Conservation (phyloP, 2,888 invertebrate genomes). For the Perithous albicinctus region DNA sequence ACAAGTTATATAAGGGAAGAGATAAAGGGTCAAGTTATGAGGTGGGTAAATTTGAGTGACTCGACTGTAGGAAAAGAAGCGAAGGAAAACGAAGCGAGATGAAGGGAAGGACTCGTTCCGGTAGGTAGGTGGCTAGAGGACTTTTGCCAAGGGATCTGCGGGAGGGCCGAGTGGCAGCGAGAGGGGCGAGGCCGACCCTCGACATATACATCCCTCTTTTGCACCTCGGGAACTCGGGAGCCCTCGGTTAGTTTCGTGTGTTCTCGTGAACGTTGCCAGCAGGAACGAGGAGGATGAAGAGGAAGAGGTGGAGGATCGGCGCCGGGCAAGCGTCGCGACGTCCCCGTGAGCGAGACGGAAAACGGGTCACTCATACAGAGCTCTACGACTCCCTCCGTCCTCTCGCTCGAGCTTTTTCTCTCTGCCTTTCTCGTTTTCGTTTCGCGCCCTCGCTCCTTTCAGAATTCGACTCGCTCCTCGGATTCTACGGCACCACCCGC, state of each 20-base stretch:
- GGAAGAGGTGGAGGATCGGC: slow-evolving; percentile 56
- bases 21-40: background rate
- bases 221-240: slow-evolving; percentile 73
- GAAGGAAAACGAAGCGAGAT: background rate
- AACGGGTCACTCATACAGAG: slow-evolving; percentile 77
- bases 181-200: slow-evolving; percentile 66
- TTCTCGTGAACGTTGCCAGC: slow-evolving; percentile 63
- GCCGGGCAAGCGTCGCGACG: slow-evolving; percentile 64
- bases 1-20: no score
- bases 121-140: slow-evolving; percentile 2
- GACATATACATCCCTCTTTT: slow-evolving; percentile 61
- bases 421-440: slow-evolving; percentile 43
- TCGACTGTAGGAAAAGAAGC: background rate
- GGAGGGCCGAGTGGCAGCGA: slow-evolving; percentile 48
- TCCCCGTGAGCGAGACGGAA: slow-evolving; percentile 77
- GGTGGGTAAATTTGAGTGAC: background rate
- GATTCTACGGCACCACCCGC: slow-evolving; percentile 47
- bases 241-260: slow-evolving; percentile 69
- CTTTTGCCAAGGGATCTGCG: slow-evolving; percentile 28
- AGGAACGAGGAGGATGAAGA: slow-evolving; percentile 56
- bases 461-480: slow-evolving; percentile 76
- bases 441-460: slow-evolving; percentile 70
- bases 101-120: background rate
- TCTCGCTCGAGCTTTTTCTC: slow-evolving; percentile 48
- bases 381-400: slow-evolving; percentile 1